phyloP scores from a whole-genome alignment of 2,888 invertebrate genomes.

The Metallyticus violacea region DNA sequence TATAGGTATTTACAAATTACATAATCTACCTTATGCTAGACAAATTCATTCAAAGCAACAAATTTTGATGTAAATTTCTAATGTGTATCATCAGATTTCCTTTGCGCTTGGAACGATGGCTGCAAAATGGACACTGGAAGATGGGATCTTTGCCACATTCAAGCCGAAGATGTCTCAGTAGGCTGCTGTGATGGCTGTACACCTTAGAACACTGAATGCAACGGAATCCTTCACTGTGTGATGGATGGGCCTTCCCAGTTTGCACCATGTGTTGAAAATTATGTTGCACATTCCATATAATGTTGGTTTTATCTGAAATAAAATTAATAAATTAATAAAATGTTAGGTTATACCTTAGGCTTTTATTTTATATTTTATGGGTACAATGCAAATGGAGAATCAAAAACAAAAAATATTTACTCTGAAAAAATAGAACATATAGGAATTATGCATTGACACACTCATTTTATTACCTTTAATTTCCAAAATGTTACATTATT shows the following conservation, averaged over 20 bases:
- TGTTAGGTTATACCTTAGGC: background rate
- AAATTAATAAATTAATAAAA: background rate
- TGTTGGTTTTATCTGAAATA: background rate
- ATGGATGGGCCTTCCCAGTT: background rate
- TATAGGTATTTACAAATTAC: too few species aligned
- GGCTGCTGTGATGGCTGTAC: conserved; percentile 30
- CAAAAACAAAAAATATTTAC: background rate
- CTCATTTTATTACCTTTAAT: background rate
- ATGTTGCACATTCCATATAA: background rate
- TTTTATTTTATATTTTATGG: background rate
- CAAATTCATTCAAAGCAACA: too few species aligned
- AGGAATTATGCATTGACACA: background rate
- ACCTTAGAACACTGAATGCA: conserved; percentile 28
- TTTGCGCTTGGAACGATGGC: conserved; percentile 36
- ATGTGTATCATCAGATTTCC: conserved; percentile 36
- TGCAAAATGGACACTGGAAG: conserved; percentile 40
- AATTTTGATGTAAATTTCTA: conserved; percentile 4
- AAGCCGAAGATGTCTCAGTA: conserved; percentile 34
- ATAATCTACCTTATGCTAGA: too few species aligned
- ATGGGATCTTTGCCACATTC: conserved; percentile 40
- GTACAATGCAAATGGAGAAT: background rate
- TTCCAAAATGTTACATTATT: background rate
- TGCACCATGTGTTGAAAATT: background rate
- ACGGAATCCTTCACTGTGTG: background rate
- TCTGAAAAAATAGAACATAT: background rate